Evolutionary conservation across 2,888 invertebrate species (phyloP), one percentile per base, ranked within the genome.

Genomic region (Cabera pusaria): DNA sequence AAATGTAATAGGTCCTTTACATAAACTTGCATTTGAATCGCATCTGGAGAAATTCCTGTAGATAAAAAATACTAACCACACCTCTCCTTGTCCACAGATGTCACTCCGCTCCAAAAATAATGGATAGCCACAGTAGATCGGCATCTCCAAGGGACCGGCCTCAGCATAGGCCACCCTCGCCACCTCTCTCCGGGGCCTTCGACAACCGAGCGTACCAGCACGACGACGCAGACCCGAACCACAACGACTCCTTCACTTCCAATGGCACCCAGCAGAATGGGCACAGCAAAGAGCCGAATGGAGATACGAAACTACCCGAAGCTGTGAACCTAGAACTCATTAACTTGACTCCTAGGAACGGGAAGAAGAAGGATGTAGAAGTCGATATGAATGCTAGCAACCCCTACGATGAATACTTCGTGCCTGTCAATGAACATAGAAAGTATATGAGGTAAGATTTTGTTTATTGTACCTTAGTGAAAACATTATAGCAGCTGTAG

Each of bases 351-450:
- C 86, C 90, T 26, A 82, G 91, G 52, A 91, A 91, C 53, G 91
- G 91, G 3, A 90, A 90, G 1, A 93, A 93, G 74, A 93, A 92
- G 69, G 93, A 92, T 39, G 91, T 91, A 2, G 92, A 92, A 48
- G 90, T 91, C 0, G 92, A 93, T 49, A 90, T 91, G 59, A 92
- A 91, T 52, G 88, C 92, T 9, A 90, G 91, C 17, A 94, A 94
- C 72, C 93, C 94, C 2, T 95, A 95, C 72, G 95, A 95, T 63
- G 95, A 95, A 64, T 95, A 95, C 78, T 95, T 95, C 73, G 95
- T 96, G 46, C 95, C 95, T 14, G 95, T 96, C 49, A 95, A 96
- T 71, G 94, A 95, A 68, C 95, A 95, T 76, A 92, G 93, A 70
- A 96, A 96, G 84, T 95, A 93, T 72, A 95, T 95, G 90, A 94